Evolutionary conservation across 1,140 invertebrate genomes (phyloP).

Genomic region (Drosophila biarmipes): DNA sequence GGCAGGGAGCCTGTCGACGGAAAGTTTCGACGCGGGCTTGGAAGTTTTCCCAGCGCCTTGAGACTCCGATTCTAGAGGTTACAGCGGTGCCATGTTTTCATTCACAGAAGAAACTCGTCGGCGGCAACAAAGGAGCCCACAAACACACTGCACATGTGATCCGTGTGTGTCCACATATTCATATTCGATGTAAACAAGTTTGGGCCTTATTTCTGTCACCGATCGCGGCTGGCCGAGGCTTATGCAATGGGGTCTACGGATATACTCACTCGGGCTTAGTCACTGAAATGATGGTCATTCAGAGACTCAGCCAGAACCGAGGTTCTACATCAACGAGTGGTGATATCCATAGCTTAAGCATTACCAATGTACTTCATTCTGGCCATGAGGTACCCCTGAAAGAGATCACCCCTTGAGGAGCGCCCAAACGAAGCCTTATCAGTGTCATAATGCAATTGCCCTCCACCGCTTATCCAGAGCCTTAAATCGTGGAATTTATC

Average conservation of each 20-base stretch:
- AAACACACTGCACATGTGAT: slow-evolving; percentile 12
- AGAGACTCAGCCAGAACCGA: too few relatives aligned
- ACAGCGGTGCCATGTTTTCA: slow-evolving; percentile 32
- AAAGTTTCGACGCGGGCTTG: slow-evolving; percentile 48
- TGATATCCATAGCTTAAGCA: too few relatives aligned
- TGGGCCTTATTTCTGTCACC: slow-evolving; percentile 12
- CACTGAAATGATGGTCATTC: neutral
- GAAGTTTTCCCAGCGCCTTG: slow-evolving; percentile 57
- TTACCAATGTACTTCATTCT: too few relatives aligned
- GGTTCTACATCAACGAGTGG: too few relatives aligned
- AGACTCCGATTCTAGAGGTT: slow-evolving; percentile 70
- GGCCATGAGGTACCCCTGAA: too few relatives aligned
- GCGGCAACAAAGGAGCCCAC: slow-evolving; percentile 10
- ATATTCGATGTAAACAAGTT: slow-evolving; percentile 43
- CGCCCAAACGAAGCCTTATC: too few relatives aligned
- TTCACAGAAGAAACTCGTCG: slow-evolving; percentile 38
- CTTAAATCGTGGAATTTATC: neutral
- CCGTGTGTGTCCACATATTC: slow-evolving; percentile 15
- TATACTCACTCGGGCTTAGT: too few relatives aligned
- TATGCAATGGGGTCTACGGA: slow-evolving; percentile 23
- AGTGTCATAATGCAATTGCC: neutral
- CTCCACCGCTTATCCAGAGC: neutral
- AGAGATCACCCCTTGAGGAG: too few relatives aligned
- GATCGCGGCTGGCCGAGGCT: slow-evolving; percentile 12
- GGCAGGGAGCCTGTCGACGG: slow-evolving; percentile 29